A percentile compares a stretch with the other conserved stretches of the same genome.
These are phyloP conservation scores for Drosophila diplacantha DNA, from an alignment of 2,888 invertebrate species.

Conservation along the genomic window DNA sequence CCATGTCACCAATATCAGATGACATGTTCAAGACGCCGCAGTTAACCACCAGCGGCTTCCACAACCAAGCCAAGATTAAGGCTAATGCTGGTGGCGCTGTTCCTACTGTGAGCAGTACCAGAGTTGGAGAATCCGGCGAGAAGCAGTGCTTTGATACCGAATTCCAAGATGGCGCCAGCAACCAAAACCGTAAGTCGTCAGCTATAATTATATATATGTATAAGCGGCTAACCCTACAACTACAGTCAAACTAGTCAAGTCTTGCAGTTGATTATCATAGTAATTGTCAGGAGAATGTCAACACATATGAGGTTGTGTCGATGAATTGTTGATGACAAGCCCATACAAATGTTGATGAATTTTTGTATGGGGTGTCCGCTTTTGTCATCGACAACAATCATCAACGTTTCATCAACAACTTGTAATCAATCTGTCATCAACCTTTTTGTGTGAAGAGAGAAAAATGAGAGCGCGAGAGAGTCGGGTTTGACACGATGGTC, in stretches of 20 bases:
- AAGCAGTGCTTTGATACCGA: constrained; percentile 55
- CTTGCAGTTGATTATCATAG: background rate
- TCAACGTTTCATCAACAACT: too few relatives aligned
- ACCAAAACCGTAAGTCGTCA: constrained; percentile 62
- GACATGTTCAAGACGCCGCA: constrained; percentile 68
- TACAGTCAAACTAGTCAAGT: background rate
- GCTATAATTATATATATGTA: background rate
- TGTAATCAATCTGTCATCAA: too few relatives aligned
- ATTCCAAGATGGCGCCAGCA: constrained; percentile 55
- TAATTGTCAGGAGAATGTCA: background rate
- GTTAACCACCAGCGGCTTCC: constrained; percentile 41
- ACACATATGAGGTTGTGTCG: too few relatives aligned
- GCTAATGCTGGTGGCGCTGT: constrained; percentile 1
- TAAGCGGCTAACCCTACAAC: background rate
- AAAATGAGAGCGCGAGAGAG: too few relatives aligned
- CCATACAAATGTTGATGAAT: too few relatives aligned
- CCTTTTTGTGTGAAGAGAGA: too few relatives aligned
- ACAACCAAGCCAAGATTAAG: constrained; percentile 29
- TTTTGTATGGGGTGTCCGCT: too few relatives aligned
- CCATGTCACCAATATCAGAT: constrained; percentile 62
- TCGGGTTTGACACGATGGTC: too few relatives aligned
- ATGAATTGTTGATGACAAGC: too few relatives aligned
- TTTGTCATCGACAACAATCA: too few relatives aligned
- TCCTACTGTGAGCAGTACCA: background rate
- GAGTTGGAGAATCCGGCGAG: constrained; percentile 5